Percentiles rank a stretch among this genome's conserved stretches.
Evolutionary conservation across 2,113 vertebrate species (phyloP).

Genomic region (Camelus bactrianus): DNA sequence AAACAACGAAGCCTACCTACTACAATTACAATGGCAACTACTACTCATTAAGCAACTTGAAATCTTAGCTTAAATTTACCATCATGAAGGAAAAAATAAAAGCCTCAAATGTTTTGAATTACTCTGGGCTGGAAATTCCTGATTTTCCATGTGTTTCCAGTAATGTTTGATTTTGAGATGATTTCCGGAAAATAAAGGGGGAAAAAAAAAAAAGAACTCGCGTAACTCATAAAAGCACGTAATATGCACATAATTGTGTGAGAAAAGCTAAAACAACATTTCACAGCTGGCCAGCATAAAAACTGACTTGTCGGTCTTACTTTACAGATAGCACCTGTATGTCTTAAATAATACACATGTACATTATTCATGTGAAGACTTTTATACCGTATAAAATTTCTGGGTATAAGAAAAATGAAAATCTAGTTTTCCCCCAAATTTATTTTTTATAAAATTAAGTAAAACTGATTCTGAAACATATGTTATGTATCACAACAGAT

Average conservation of each 20-base stretch:
- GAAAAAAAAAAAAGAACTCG: slow-evolving; percentile 49
- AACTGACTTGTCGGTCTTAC: slow-evolving; percentile 58
- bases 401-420: slow-evolving; percentile 55
- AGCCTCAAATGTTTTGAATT: slow-evolving; percentile 72
- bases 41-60: not conserved
- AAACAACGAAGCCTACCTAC: not conserved
- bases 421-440: not conserved
- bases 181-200: slow-evolving; percentile 76
- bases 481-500: not conserved
- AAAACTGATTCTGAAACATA: not conserved
- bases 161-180: slow-evolving; percentile 72
- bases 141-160: slow-evolving; percentile 75
- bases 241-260: slow-evolving; percentile 70
- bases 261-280: slow-evolving; percentile 78
- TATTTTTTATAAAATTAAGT: slow-evolving; percentile 19
- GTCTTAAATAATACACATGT: slow-evolving; percentile 71
- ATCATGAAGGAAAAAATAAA: slow-evolving; percentile 9
- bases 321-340: slow-evolving; percentile 78
- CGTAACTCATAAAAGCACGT: slow-evolving; percentile 73
- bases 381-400: slow-evolving; percentile 40
- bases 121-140: slow-evolving; percentile 66
- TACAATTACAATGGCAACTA: not conserved
- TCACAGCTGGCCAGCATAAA: slow-evolving; percentile 71
- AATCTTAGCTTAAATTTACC: slow-evolving; percentile 48
- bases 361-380: slow-evolving; percentile 63